Base-by-base conservation (phyloP, 2,888 invertebrate species). In the Calliopum simillimum region DNA sequence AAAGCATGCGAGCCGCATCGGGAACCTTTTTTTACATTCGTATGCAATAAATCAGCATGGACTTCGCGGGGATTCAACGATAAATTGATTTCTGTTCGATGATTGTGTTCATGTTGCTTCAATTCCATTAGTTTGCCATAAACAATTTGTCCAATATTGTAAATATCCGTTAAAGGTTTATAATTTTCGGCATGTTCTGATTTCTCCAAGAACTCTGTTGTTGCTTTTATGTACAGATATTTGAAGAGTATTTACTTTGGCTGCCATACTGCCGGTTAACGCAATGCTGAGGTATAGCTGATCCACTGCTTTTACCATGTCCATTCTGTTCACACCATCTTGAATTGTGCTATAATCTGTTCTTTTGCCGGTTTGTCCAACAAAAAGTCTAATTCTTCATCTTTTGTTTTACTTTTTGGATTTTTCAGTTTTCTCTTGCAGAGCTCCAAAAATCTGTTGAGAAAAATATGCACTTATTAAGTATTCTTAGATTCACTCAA, bases 1-100 rank as follows among this genome's bases (percentile, higher is more conserved):
- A 90, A 78, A 97, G 87, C 80, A 96, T 88, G 23, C 96, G 89
- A 0, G 94, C 94, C 16, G 94, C 93, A 86, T 96, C 95, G 0
- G 96, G 94, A 21, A 96, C 88, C 91, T 81, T 89, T 89, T 59
- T 87, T 87, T 25, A 92, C 81, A 55, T 88, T 88, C 4, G 82
- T 78, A 56, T 88, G 88, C 3, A 80, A 80, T 62, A 88, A 86
- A 41, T 88, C 89, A 0, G 83, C 82, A 76, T 92, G 90, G 0
- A 92, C 85, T 74, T 91, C 90, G 53, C 87, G 87, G 0, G 92
- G 93, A 85, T 90, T 90, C 73, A 90, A 84, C 3, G 90, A 88
- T 56, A 91, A 85, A 79, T 87, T 85, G 3, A 92, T 80, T 23
- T 85, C 71, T 70, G 79, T 14, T n/a, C n/a, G n/a, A n/a, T n/a